A percentile compares a stretch with the other conserved stretches of the same genome.
Conservation (phyloP, 2,888 invertebrate genomes). For the Dilophus febrilis region DNA sequence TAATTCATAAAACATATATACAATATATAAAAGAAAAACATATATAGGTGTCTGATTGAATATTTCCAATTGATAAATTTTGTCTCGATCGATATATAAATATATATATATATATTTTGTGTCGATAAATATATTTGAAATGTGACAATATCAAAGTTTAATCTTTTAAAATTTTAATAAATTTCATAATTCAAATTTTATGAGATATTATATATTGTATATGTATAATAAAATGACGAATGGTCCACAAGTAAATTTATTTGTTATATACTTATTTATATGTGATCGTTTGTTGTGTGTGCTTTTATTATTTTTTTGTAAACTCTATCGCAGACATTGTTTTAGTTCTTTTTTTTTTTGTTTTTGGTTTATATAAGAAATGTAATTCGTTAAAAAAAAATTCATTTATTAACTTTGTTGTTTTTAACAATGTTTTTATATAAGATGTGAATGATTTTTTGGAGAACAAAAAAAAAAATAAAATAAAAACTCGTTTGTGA, state of each 20-base stretch:
- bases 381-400: no score
- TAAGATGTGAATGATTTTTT: no score
- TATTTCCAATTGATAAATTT: slow-evolving; percentile 2
- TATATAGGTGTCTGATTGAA: neutral
- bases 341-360: neutral
- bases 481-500: no score
- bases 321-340: no score
- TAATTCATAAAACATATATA: no score
- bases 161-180: neutral
- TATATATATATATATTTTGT: neutral
- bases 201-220: no score
- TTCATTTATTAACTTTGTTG: no score
- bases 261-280: neutral
- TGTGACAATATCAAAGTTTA: slow-evolving; percentile 5
- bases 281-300: neutral
- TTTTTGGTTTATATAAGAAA: neutral
- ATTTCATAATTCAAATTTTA: no score
- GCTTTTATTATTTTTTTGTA: neutral
- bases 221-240: neutral
- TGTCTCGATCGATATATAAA: slow-evolving; percentile 1
- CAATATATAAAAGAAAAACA: neutral
- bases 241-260: neutral
- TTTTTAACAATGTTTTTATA: no score
- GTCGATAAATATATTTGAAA: slow-evolving; percentile 1
- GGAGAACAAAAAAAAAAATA: no score